Evolutionary conservation across 37 sponge, comb jelly and placozoan genomes (phyloP).

Genomic region (Eunapius fragilis): DNA sequence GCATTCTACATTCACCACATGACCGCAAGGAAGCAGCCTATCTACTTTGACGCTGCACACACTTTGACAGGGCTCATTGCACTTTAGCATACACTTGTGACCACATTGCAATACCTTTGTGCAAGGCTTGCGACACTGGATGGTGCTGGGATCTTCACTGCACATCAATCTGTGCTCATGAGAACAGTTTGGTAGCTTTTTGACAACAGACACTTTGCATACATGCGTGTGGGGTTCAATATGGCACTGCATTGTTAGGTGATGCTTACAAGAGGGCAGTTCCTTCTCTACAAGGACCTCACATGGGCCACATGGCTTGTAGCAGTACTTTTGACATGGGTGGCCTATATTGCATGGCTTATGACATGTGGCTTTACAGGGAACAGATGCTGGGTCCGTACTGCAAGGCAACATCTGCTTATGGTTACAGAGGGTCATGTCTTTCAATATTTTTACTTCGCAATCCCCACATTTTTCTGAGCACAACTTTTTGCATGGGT

Average conservation of each 20-base stretch:
- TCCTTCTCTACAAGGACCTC: not conserved
- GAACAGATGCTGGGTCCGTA: slow-evolving; percentile 1
- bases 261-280: slow-evolving; percentile 54
- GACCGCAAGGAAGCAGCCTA: not conserved
- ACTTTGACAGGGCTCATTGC: not conserved
- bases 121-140: no score
- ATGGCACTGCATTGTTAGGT: slow-evolving; percentile 24
- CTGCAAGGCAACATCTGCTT: slow-evolving; percentile 7
- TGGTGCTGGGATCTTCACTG: no score
- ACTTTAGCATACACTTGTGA: slow-evolving; percentile 27
- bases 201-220: not conserved
- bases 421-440: slow-evolving; percentile 56
- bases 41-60: not conserved
- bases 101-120: slow-evolving; percentile 18
- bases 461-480: slow-evolving; percentile 29
- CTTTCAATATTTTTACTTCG: slow-evolving; percentile 7
- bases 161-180: no score
- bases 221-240: slow-evolving; percentile 8
- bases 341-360: slow-evolving; percentile 22
- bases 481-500: slow-evolving; percentile 29
- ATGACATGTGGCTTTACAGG: not conserved
- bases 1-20: not conserved
- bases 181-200: not conserved
- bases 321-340: not conserved
- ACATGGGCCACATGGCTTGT: slow-evolving; percentile 4